phyloP scores from a whole-genome alignment of 2,888 invertebrate genomes.

The Notocelia uddmanniana region DNA sequence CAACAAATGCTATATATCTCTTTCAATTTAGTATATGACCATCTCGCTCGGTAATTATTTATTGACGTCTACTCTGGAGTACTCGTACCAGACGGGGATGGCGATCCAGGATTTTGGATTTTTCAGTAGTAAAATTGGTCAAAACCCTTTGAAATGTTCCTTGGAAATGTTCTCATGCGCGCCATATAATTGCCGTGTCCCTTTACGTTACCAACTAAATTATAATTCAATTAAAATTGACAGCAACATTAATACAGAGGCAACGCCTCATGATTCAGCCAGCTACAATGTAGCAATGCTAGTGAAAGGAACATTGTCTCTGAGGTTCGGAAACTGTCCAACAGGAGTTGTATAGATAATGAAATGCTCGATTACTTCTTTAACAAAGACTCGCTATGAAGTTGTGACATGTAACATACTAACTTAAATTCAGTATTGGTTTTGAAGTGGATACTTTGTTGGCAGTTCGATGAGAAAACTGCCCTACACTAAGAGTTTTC shows the following conservation, averaged over 20 bases:
- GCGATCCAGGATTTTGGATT: no score
- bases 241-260: constrained; percentile 26
- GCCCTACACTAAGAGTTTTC: no score
- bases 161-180: neutral
- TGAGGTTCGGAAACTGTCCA: constrained; percentile 37
- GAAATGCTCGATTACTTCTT: constrained; percentile 32
- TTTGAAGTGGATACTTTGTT: neutral
- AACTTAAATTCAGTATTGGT: neutral
- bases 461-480: no score
- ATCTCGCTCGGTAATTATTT: no score
- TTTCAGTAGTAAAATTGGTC: no score
- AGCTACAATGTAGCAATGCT: constrained; percentile 46
- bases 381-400: constrained; percentile 19
- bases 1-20: no score
- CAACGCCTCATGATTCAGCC: constrained; percentile 48
- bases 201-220: neutral
- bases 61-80: no score
- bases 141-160: no score
- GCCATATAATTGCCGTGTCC: neutral
- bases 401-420: constrained; percentile 15
- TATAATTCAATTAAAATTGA: constrained; percentile 18
- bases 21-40: no score
- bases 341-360: constrained; percentile 33
- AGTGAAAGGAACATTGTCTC: constrained; percentile 43
- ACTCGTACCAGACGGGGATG: no score